Base-by-base conservation (phyloP, 2,888 invertebrate genomes). In the Anarsia innoxiella region DNA sequence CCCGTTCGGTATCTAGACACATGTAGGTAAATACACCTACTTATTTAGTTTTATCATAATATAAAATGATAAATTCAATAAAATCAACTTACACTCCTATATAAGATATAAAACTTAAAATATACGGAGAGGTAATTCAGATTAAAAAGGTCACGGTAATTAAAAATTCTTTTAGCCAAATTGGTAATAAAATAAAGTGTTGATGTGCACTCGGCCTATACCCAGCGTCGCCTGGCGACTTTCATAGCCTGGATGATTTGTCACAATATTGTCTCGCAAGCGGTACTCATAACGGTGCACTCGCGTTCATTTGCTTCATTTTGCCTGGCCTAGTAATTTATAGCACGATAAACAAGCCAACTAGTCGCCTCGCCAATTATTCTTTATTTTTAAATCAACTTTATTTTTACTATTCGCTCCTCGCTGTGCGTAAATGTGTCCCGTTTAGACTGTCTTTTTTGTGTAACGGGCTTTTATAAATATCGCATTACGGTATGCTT, bases 251-350 rank as follows among this genome's bases (percentile, higher is more conserved):
- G 37, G 49, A 51, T 59, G 56, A 65, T 66, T 67, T 68, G 68
- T 69, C 61, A 56, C 59, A 56, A 53, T 56, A 62, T 51, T 48
- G 57, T 46, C 45, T 44, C 44, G 53, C 49, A 59, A 57, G 47
- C 56, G 63, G 57, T 56, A 53, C 49, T 36, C 30, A 37, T 74
- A 83, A 80, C 82, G 78, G 83, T 69, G 54, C 46, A n/a, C 31
- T 36, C 32, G n/a, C n/a, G n/a, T 56, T 59, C 56, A 53, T 62
- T 59, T 66, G 52, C 46, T 64, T 56, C 63, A 54, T 67, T n/a
- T 65, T 68, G 57, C 53, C 53, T 53, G 51, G 48, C 53, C 59
- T 63, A 61, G 63, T 62, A 62, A 66, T 65, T 59, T 62, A 60
- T 54, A 44, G 53, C 56, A 53, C 56, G 58, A 59, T 49, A 56